Base-by-base conservation (phyloP, 2,888 invertebrate species). In the Drosophila mulleri region DNA sequence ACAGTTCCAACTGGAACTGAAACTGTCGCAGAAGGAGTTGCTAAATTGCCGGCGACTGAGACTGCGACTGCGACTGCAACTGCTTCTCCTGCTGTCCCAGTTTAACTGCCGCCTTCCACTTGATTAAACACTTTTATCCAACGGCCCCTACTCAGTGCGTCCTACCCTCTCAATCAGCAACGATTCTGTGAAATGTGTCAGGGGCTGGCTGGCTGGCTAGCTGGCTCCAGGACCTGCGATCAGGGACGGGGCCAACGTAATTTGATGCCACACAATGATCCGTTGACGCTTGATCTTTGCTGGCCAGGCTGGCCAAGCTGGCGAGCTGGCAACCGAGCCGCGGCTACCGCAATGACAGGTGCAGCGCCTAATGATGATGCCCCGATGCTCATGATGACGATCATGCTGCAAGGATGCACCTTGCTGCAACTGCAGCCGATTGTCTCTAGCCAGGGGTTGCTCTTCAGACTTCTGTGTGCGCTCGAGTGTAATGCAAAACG, bases 101-200 rank as follows among this genome's bases (percentile, higher is more conserved):
- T 78, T 85, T 79, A 79, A 79, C 90, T 78, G 75, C 86, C 75
- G 86, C 80, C 84, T 91, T 91, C 90, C 91, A 90, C 90, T 91
- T 91, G 91, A 90, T 90, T 91, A 84, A 90, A 77, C 91, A 89
- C 89, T 86, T 90, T 91, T 90, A 91, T 82, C 77, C 89, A 82
- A 67, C 32, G 64, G 50, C 52, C 62, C 53, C 53, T 53, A 23
- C 16, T 23, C 39, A n/a, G 53, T 7, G 23, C 53, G 37, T 53
- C 65, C 53, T 64, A 45, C 39, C 56, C 79, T 64, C 35, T 57
- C 18, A n/a, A 37, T n/a, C 26, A 6, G 48, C 14, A 9, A 50
- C 81, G 83, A 85, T 83, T 88, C 83, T 80, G 86, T 78, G 71
- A 83, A 86, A 71, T 72, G 72, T 74, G 69, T 48, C 62, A 59